Conservation (phyloP, 2,888 invertebrate species). For the Euzophera pinguis region DNA sequence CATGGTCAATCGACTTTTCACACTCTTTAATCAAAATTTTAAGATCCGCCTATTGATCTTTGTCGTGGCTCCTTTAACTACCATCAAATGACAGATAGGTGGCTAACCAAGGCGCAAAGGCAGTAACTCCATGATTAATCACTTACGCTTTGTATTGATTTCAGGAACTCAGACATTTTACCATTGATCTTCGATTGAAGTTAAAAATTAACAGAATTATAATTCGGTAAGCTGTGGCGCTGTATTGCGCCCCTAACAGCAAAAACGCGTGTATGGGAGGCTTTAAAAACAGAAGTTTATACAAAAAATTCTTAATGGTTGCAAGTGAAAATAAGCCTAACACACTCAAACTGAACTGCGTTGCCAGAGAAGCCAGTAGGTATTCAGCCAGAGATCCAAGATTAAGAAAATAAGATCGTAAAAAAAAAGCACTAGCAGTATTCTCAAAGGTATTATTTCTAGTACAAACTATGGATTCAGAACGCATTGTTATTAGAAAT, state of each 20-base stretch:
- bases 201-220: neutral
- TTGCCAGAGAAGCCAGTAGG: constrained; percentile 71
- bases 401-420: constrained; percentile 74
- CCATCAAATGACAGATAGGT: too few relatives aligned
- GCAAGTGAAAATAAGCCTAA: constrained; percentile 74
- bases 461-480: constrained; percentile 38
- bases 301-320: constrained; percentile 78
- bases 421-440: constrained; percentile 48
- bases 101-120: too few relatives aligned
- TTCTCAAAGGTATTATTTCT: constrained; percentile 52
- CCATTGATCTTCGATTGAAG: neutral
- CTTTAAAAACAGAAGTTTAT: constrained; percentile 32
- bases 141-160: constrained; percentile 1
- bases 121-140: neutral
- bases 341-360: constrained; percentile 70
- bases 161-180: constrained; percentile 8
- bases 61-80: too few relatives aligned
- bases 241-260: constrained; percentile 41
- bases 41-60: too few relatives aligned
- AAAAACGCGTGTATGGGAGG: constrained; percentile 64
- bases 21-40: too few relatives aligned
- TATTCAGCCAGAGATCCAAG: constrained; percentile 79
- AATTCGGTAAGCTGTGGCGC: constrained; percentile 45
- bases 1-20: too few relatives aligned
- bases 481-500: constrained; percentile 38